A percentile compares a stretch with the other conserved stretches of the same genome.
Conservation (phyloP, 2,797 vertebrate genomes). For the Cyprinodon diabolis region DNA sequence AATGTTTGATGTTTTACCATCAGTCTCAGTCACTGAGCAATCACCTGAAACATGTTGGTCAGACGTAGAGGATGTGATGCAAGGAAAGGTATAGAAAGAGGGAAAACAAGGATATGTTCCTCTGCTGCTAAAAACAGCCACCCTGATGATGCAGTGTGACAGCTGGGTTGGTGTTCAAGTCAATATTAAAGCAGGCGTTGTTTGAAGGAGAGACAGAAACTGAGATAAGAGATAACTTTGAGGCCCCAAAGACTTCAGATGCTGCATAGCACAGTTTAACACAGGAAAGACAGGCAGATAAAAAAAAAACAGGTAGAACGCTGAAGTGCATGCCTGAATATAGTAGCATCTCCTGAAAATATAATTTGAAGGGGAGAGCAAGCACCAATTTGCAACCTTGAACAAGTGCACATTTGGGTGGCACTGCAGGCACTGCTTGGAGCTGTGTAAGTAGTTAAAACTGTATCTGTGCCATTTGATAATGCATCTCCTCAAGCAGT, state of each 20-base stretch:
- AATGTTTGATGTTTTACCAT: constrained; percentile 49
- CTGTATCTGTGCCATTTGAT: constrained; percentile 24
- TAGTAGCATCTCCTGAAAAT: constrained; percentile 54
- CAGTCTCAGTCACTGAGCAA: constrained; percentile 32
- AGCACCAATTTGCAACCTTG: constrained; percentile 49
- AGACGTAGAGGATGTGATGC: constrained; percentile 20
- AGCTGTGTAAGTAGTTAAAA: constrained; percentile 12
- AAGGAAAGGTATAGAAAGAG: constrained; percentile 1
- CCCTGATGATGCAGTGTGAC: constrained; percentile 13
- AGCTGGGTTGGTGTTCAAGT: constrained; percentile 34
- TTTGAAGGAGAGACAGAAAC: constrained; percentile 44
- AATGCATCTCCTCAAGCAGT: constrained; percentile 44
- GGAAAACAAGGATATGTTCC: constrained; percentile 1
- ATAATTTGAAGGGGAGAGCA: constrained; percentile 43
- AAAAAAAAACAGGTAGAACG: constrained; percentile 18
- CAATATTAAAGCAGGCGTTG: constrained; percentile 27
- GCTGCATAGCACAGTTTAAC: constrained; percentile 35
- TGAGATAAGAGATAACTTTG: constrained; percentile 56
- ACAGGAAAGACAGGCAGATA: constrained; percentile 10
- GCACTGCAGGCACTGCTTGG: not conserved
- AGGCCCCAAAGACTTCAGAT: constrained; percentile 37
- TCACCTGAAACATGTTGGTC: constrained; percentile 23
- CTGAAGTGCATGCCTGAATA: constrained; percentile 23
- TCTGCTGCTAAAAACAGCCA: constrained; percentile 22
- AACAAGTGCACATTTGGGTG: constrained; percentile 15